phyloP scores from a whole-genome alignment of 1,140 invertebrate species.

The Drosophila novamexicana region DNA sequence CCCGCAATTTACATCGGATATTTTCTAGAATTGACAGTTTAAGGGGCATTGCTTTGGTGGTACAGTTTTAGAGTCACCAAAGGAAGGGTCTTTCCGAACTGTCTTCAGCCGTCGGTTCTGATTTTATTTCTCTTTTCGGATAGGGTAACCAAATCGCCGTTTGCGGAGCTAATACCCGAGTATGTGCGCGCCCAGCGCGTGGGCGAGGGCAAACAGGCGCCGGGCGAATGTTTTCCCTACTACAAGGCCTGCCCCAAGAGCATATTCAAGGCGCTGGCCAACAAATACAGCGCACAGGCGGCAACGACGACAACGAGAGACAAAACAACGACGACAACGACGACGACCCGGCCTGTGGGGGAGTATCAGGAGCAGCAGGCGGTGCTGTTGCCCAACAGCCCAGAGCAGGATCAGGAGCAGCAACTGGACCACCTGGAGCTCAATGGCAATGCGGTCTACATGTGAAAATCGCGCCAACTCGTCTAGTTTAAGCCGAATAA shows the following conservation, averaged over 20 bases:
- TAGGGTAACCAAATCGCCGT: constrained; percentile 92
- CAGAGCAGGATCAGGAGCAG: constrained; percentile 24
- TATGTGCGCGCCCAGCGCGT: constrained; percentile 91
- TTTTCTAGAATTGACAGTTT: not conserved
- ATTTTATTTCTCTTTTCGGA: constrained; percentile 37
- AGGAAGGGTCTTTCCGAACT: not conserved
- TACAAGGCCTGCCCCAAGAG: constrained; percentile 93
- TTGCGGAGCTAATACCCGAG: constrained; percentile 88
- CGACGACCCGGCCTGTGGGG: constrained; percentile 44
- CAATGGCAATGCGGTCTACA: constrained; percentile 52
- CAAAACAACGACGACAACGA: constrained; percentile 26
- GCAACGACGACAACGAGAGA: not conserved
- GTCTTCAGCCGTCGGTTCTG: no score
- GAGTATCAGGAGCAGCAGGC: constrained; percentile 74
- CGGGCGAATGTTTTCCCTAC: constrained; percentile 93
- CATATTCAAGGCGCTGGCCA: constrained; percentile 87
- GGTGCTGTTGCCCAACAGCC: constrained; percentile 54
- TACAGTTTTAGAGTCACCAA: constrained; percentile 6
- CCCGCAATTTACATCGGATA: no score
- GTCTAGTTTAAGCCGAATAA: constrained; percentile 44
- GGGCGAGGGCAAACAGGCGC: constrained; percentile 86
- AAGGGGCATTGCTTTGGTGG: not conserved
- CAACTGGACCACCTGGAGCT: constrained; percentile 19
- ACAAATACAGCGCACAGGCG: constrained; percentile 87
- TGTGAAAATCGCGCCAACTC: constrained; percentile 56